These are phyloP conservation scores for Leuctra nigra DNA, from an alignment of 2,888 invertebrate species.

Conservation along the genomic window DNA sequence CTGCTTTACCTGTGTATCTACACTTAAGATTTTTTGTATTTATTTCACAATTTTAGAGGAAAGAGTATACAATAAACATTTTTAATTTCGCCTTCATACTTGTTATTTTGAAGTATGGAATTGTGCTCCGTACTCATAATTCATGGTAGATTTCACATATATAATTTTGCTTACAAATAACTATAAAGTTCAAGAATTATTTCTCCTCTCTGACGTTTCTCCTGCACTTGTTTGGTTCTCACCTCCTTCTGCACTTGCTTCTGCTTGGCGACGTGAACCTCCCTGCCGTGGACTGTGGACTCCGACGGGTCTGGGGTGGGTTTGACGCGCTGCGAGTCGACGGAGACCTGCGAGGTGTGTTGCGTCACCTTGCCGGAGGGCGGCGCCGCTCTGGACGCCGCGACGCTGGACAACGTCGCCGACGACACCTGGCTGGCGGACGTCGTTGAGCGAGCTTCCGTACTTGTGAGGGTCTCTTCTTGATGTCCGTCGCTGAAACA, in stretches of 20 bases:
- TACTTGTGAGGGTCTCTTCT: conserved; percentile 7
- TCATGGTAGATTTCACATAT: no score
- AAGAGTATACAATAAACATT: no score
- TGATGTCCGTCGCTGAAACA: conserved; percentile 2
- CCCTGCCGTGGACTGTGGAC: conserved; percentile 80
- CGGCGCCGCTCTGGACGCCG: not conserved
- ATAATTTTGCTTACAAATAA: no score
- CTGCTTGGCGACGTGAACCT: conserved; percentile 79
- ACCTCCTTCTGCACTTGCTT: conserved; percentile 83
- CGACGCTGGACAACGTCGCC: not conserved
- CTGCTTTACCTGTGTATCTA: no score
- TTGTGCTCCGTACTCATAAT: no score
- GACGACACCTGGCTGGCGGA: not conserved
- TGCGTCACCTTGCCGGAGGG: not conserved
- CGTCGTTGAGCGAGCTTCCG: not conserved
- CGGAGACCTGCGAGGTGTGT: conserved; percentile 23
- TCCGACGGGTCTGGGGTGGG: conserved; percentile 66
- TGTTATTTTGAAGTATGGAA: no score
- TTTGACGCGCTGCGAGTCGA: conserved; percentile 28
- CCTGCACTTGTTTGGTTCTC: no score
- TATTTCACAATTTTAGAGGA: no score
- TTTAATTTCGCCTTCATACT: no score
- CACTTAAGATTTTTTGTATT: no score
- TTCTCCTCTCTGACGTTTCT: no score
- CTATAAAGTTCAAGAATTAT: no score